Evolutionary conservation across 2,797 vertebrate species (phyloP).

Genomic region (Cryptoprocta ferox): DNA sequence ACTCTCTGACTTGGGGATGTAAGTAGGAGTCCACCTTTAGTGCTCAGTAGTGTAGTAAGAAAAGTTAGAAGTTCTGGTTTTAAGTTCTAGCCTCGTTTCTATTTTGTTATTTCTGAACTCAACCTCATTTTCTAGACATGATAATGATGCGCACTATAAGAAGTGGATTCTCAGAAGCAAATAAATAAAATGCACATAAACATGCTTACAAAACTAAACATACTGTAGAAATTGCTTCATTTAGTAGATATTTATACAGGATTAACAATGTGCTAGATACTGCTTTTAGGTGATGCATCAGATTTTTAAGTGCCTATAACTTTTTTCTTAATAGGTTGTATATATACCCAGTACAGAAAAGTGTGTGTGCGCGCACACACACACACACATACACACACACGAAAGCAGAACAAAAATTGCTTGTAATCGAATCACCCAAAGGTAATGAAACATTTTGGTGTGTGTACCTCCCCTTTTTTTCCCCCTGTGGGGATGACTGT

Average conservation of each 20-base stretch:
- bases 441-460: conserved; percentile 12
- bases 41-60: conserved; percentile 1
- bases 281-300: not conserved
- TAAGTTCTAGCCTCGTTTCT: not conserved
- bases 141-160: conserved; percentile 25
- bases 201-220: not conserved
- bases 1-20: conserved; percentile 37
- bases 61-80: conserved; percentile 14
- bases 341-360: conserved; percentile 10
- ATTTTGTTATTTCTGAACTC: conserved; percentile 12
- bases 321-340: conserved; percentile 21
- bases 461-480: not conserved
- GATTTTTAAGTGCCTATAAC: not conserved
- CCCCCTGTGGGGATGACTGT: not conserved
- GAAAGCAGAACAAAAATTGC: not conserved
- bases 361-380: not conserved
- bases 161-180: conserved; percentile 33
- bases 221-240: conserved; percentile 29
- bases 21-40: not conserved
- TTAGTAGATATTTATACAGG: conserved; percentile 34
- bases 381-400: not conserved
- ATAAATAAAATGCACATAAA: conserved; percentile 13
- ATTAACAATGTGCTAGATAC: conserved; percentile 5
- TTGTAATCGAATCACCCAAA: not conserved
- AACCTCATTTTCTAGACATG: not conserved